Evolutionary conservation across 2,888 invertebrate genomes (phyloP).

Genomic region (Gastrophysa polygoni): DNA sequence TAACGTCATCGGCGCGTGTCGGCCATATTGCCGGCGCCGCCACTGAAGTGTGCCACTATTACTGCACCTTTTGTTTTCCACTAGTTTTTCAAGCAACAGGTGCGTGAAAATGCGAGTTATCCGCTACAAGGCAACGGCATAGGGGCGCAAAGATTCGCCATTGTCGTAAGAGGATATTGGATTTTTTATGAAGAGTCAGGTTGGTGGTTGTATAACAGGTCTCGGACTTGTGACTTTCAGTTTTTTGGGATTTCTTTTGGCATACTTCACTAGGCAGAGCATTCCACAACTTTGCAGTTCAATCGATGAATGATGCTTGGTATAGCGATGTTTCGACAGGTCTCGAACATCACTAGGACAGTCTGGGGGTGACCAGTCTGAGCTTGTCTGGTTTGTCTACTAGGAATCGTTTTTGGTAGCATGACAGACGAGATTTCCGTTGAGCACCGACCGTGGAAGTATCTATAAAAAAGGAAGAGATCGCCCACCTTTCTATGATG

Average conservation of each 20-base stretch:
- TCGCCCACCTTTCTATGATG: too few relatives aligned
- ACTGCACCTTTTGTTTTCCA: background rate
- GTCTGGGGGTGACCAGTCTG: too few relatives aligned
- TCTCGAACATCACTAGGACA: too few relatives aligned
- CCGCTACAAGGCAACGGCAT: background rate
- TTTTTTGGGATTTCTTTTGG: background rate
- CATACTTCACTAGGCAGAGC: too few relatives aligned
- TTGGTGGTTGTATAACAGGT: background rate
- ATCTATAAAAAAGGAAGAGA: too few relatives aligned
- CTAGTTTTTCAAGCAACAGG: background rate
- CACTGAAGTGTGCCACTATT: slow-evolving; percentile 20
- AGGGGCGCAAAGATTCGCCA: background rate
- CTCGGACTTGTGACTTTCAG: background rate
- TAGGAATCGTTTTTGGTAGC: too few relatives aligned
- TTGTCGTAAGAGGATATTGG: background rate
- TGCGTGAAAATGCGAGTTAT: slow-evolving; percentile 12
- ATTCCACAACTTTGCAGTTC: too few relatives aligned
- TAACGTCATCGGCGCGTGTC: slow-evolving; percentile 18
- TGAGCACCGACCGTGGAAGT: too few relatives aligned
- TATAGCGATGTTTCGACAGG: too few relatives aligned
- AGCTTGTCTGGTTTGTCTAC: too few relatives aligned
- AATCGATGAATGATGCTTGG: too few relatives aligned
- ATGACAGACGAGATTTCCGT: too few relatives aligned
- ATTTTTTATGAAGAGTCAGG: background rate
- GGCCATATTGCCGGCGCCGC: slow-evolving; percentile 9